Conservation (phyloP, 2,797 vertebrate genomes). For the Distichodus sexfasciatus region DNA sequence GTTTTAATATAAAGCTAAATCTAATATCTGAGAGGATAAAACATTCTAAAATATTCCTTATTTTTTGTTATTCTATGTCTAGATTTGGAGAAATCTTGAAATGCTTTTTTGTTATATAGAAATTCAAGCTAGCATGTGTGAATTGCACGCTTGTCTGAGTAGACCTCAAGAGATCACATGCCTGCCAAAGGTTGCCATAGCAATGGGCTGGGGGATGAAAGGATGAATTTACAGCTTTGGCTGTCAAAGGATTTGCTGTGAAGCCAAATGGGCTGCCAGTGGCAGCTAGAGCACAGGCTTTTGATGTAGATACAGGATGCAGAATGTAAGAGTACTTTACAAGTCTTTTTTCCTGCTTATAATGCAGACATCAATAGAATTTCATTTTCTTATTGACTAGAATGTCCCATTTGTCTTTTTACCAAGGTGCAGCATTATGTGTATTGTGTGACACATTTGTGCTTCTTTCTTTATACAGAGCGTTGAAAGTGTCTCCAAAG, state of each 20-base stretch:
- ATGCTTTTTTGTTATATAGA: conserved; percentile 1
- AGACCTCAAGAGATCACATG: conserved; percentile 39
- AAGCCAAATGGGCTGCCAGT: conserved; percentile 44
- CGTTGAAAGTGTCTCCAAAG: conserved; percentile 54
- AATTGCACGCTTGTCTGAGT: conserved; percentile 17
- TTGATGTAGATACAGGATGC: neutral
- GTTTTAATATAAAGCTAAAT: no score
- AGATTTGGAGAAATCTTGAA: no score
- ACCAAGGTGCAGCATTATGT: no score
- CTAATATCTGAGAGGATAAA: no score
- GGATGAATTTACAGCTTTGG: conserved; percentile 47
- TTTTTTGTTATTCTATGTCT: no score
- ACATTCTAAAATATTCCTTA: no score
- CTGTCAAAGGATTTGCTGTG: conserved; percentile 47
- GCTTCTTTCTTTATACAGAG: conserved; percentile 28
- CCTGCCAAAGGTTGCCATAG: conserved; percentile 59
- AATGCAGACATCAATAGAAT: no score
- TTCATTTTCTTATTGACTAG: no score
- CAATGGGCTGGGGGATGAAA: conserved; percentile 49
- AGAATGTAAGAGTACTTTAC: neutral
- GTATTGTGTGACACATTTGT: neutral
- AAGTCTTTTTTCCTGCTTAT: neutral
- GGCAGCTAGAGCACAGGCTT: conserved; percentile 15
- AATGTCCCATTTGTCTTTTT: no score
- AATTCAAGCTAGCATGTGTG: conserved; percentile 25